Conservation (phyloP, 2,797 vertebrate species). For the Tapirus indicus region DNA sequence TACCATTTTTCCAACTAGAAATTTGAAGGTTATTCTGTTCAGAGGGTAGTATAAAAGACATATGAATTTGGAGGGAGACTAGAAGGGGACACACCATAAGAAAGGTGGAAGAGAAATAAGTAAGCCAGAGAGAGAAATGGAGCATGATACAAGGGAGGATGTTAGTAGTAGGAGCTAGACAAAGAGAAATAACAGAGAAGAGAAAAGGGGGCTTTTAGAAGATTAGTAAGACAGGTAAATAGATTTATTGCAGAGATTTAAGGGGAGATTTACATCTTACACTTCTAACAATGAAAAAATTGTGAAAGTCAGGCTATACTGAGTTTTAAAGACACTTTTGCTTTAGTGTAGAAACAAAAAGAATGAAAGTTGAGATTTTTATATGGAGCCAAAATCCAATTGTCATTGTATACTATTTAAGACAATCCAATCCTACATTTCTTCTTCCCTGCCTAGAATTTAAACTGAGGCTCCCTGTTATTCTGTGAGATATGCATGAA, state of each 20-base stretch:
- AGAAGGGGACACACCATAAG: not conserved
- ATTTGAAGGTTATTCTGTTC: not conserved
- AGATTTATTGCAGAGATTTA: not conserved
- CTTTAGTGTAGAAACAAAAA: not conserved
- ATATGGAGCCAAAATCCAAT: not conserved
- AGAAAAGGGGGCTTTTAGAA: not conserved
- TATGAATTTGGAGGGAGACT: not conserved
- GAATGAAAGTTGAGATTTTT: not conserved
- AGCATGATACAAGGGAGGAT: not conserved
- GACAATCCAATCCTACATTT: not conserved
- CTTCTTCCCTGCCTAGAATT: not conserved
- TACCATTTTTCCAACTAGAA: not conserved
- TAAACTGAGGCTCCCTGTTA: not conserved
- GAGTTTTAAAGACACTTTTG: not conserved
- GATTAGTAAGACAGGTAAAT: not conserved
- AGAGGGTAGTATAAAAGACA: not conserved
- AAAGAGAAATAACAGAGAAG: not conserved
- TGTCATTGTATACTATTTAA: not conserved
- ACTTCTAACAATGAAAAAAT: not conserved
- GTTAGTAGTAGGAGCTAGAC: not conserved
- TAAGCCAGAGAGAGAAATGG: not conserved
- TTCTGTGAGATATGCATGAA: not conserved
- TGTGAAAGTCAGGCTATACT: not conserved
- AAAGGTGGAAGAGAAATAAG: not conserved
- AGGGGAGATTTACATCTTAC: not conserved